Percentiles rank a stretch among this genome's conserved stretches.
These are phyloP conservation scores for Ceratosolen fusciceps DNA, from an alignment of 1,140 invertebrate genomes.

Conservation along the genomic window DNA sequence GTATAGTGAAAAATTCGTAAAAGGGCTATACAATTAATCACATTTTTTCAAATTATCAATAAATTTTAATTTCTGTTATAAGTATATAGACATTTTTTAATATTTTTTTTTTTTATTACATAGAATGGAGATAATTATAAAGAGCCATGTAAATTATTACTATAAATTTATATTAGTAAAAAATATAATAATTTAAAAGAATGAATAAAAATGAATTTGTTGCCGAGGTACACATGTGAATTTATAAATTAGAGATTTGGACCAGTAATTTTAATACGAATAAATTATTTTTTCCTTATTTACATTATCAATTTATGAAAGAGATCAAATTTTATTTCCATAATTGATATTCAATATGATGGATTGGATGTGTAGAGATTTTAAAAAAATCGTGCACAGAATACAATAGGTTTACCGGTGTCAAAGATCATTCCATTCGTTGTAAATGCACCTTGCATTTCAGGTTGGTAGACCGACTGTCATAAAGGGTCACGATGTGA, in stretches of 20 bases:
- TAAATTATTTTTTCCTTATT: neutral
- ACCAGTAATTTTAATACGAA: too few species aligned
- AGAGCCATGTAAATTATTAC: neutral
- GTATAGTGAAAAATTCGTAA: neutral
- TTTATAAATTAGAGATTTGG: too few species aligned
- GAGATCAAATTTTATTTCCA: neutral
- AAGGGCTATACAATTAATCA: neutral
- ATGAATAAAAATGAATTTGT: neutral
- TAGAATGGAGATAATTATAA: neutral
- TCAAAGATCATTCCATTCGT: neutral
- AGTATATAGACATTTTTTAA: neutral
- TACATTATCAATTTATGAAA: neutral
- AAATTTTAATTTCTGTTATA: neutral
- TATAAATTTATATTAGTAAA: too few species aligned
- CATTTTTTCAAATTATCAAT: neutral
- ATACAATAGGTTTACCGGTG: neutral
- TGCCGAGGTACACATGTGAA: too few species aligned
- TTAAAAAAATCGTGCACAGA: neutral
- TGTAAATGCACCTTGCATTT: neutral
- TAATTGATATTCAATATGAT: neutral
- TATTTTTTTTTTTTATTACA: neutral
- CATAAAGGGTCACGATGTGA: neutral
- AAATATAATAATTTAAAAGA: neutral
- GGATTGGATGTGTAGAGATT: neutral
- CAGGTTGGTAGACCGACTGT: neutral